Base-by-base conservation (phyloP, 2,888 invertebrate species). In the Liopterus haemorrhoidalis region DNA sequence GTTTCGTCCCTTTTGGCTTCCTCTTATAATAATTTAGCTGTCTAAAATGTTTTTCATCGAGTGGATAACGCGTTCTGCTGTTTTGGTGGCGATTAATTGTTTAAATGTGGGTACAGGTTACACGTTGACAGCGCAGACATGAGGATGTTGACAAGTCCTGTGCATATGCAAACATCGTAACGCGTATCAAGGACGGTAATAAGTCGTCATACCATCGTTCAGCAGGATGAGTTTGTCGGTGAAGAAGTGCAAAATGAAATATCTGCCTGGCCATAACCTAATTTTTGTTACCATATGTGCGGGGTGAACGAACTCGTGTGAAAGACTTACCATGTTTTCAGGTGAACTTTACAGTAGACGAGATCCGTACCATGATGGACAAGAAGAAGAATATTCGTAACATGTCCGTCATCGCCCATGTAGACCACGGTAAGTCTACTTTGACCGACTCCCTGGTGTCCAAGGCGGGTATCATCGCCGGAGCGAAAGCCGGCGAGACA, bases 301-400 rank as follows among this genome's bases (percentile, higher is more conserved):
- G n/a, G n/a, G n/a, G n/a, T n/a, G n/a, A n/a, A n/a, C n/a, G n/a
- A n/a, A n/a, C n/a, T n/a, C n/a, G n/a, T n/a, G n/a, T n/a, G n/a
- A n/a, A n/a, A n/a, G n/a, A n/a, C n/a, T n/a, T n/a, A n/a, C n/a
- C n/a, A n/a, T 44, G 44, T 39, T 62, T 70, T 28, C 61, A 97
- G 99, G 99, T 99, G 84, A 99, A 99, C 85, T 99, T 99, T 75
- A 99, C 97, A 58, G 92, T 99, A 76, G 97, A 97, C 79, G 95
- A 99, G 79, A 97, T 99, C 80, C 91, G 99, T 76, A 77, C 67
- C 70, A 92, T 99, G 86, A 99, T 99, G 99, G 97, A 99, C 90
- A 92, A 92, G 74, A 97, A 97, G 81, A 81, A 79, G 78, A 99
- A 99, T 71, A 99, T 99, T 78, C 86, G 99, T 70, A 99, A 99